Evolutionary conservation across 37 sponge, comb jelly and placozoan species (phyloP).

Genomic region (Dysidea cf. avara): DNA sequence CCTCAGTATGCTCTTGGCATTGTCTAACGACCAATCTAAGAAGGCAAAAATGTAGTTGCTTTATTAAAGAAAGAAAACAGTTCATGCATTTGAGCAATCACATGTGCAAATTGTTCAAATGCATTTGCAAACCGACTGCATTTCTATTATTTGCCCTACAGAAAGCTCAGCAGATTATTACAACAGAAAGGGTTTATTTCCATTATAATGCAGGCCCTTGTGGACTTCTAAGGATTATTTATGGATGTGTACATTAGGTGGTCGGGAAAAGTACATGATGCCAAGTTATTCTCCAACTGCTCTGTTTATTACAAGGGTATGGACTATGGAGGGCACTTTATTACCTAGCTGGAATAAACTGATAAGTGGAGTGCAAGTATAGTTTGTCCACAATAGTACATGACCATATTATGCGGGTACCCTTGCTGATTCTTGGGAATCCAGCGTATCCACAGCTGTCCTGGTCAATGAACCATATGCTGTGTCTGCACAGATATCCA

Average conservation of each 20-base stretch:
- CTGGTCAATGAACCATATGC: not conserved
- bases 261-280: slow-evolving; percentile 16
- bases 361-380: not conserved
- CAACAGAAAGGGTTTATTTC: not conserved
- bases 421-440: not conserved
- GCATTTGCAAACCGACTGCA: too few species aligned
- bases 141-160: not conserved
- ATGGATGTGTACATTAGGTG: slow-evolving; percentile 2
- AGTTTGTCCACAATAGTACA: not conserved
- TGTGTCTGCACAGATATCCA: too few species aligned
- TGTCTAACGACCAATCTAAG: too few species aligned
- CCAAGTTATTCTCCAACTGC: slow-evolving; percentile 1
- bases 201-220: not conserved
- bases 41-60: too few species aligned
- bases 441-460: slow-evolving; percentile 2
- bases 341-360: too few species aligned
- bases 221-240: not conserved
- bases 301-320: not conserved
- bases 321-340: too few species aligned
- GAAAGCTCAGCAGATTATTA: slow-evolving; percentile 1
- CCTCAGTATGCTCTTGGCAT: too few species aligned
- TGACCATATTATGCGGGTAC: too few species aligned
- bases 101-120: too few species aligned
- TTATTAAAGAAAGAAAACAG: too few species aligned
- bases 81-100: too few species aligned